Evolutionary conservation across 2,888 invertebrate genomes (phyloP), one percentile per base, ranked within the genome.

Genomic region (Augochlorella aurata): DNA sequence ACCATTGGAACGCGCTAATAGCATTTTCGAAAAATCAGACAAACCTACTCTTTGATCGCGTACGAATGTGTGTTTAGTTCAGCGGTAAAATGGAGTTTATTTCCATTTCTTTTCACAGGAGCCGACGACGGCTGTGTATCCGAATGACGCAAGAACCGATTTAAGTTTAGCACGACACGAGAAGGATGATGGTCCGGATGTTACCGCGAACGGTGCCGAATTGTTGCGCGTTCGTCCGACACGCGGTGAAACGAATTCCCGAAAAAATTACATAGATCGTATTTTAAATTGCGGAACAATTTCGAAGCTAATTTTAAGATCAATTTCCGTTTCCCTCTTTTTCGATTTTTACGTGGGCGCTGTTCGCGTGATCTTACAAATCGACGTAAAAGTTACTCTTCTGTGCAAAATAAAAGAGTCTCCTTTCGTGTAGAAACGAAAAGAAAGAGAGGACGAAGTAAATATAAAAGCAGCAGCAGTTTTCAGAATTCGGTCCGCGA

Each of bases 141-240:
- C 24, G 61, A 72, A 38, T 80, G 79, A 80, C 71, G 79, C 58
- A 80, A 77, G 77, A 66, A 18, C 49, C 45, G 66, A 80, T 79
- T 79, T 54, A 79, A 71, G 66, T 77, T 71, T 79, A 77, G 77
- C 58, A 77, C 49, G 54, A 65, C 79, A 38, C 16, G 71, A 16
- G 49, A 50, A 77, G 29, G 29, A 67, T 67, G 29, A 67, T 67
- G 66, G 50, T 61, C 50, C 14, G 47, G 24, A 47, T n/a, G 66
- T 24, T 63, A 38, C 24, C n/a, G 18, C 45, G 16, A 61, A 18
- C 16, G 21, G 21, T 24, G 45, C 45, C 4, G 21, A 9, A 18
- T 61, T 45, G 58, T 45, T 44, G n/a, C 52, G 29, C n/a, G 9
- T n/a, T 8, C 10, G 45, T 14, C 18, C 12, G 29, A 50, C 4